phyloP scores from a whole-genome alignment of 1,140 invertebrate genomes.

The Cecropterus lyciades region DNA sequence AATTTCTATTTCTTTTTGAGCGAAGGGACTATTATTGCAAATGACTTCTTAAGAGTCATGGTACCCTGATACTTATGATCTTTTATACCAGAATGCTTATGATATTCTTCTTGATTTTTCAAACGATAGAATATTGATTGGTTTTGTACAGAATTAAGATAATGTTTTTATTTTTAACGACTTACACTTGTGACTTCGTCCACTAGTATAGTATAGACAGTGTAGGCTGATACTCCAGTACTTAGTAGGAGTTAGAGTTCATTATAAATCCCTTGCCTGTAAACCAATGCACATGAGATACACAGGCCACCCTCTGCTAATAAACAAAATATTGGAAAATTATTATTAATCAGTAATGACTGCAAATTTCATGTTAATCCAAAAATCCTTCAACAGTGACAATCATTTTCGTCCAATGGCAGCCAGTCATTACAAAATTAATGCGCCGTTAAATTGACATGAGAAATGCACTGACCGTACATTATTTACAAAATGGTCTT shows the following conservation, averaged over 20 bases:
- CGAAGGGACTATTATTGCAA: not conserved
- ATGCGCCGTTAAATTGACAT: slow-evolving; percentile 22
- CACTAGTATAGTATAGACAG: too few species aligned
- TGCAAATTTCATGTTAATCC: slow-evolving; percentile 1
- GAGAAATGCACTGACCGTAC: slow-evolving; percentile 18
- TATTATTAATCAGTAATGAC: not conserved
- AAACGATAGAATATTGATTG: too few species aligned
- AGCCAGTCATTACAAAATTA: slow-evolving; percentile 22
- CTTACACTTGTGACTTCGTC: too few species aligned
- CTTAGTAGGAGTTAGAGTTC: too few species aligned
- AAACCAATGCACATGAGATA: too few species aligned
- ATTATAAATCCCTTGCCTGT: too few species aligned
- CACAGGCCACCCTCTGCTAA: too few species aligned
- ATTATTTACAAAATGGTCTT: slow-evolving; percentile 7
- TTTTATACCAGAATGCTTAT: not conserved
- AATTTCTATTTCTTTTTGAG: not conserved
- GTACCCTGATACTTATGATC: not conserved
- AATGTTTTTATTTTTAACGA: too few species aligned
- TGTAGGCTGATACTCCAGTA: too few species aligned
- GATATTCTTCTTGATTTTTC: too few species aligned
- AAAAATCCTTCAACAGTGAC: slow-evolving; percentile 13
- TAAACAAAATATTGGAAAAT: too few species aligned
- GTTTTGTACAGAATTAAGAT: too few species aligned
- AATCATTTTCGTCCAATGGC: slow-evolving; percentile 1
- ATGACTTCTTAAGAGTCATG: not conserved